These are phyloP conservation scores for Vireo griseus DNA, from an alignment of 2,797 vertebrate species.

Conservation along the genomic window DNA sequence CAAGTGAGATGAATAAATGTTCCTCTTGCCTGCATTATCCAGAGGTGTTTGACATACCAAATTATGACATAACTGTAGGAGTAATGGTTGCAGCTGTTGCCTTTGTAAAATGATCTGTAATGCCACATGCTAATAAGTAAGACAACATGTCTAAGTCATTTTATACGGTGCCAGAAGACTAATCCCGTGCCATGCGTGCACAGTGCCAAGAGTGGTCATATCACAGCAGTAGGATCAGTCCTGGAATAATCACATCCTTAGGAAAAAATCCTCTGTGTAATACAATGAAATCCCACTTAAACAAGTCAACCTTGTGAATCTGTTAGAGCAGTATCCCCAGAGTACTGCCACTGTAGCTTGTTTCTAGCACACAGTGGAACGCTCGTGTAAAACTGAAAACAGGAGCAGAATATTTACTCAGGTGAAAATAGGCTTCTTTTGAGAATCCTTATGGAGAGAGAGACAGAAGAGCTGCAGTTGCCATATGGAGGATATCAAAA, in stretches of 20 bases:
- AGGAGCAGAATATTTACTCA: constrained; percentile 35
- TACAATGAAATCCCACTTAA: constrained; percentile 69
- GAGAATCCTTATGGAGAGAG: background rate
- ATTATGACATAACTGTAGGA: constrained; percentile 71
- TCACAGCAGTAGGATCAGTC: constrained; percentile 67
- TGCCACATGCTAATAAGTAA: constrained; percentile 66
- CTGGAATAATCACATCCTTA: constrained; percentile 71
- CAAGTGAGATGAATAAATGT: constrained; percentile 72
- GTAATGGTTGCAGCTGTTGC: constrained; percentile 74
- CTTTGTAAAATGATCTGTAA: constrained; percentile 74
- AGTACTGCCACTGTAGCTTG: constrained; percentile 7
- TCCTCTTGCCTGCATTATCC: constrained; percentile 42
- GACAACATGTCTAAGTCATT: constrained; percentile 66
- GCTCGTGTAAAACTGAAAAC: background rate
- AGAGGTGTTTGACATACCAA: constrained; percentile 69
- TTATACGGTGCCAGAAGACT: constrained; percentile 60
- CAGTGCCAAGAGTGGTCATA: constrained; percentile 61
- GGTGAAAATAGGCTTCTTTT: background rate
- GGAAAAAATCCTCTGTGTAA: constrained; percentile 61
- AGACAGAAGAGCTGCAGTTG: background rate
- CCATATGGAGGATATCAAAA: background rate
- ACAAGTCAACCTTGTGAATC: constrained; percentile 66
- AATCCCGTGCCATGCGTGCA: constrained; percentile 60
- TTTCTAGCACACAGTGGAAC: background rate
- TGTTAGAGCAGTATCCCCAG: constrained; percentile 50